Conservation (phyloP, 2,888 invertebrate genomes). For the Drosophila lacicola region DNA sequence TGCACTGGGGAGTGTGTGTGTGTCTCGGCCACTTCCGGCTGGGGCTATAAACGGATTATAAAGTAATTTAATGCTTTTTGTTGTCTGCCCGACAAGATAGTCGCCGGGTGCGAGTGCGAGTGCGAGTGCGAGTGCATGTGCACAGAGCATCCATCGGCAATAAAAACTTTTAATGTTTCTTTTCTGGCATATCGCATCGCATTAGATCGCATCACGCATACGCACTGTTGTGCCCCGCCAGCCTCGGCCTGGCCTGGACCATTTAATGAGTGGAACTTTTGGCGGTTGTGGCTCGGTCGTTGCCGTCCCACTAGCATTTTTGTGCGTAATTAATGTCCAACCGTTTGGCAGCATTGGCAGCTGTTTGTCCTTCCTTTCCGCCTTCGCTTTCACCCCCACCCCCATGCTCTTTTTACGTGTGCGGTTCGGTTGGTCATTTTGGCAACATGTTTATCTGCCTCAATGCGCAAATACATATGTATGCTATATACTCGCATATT, state of each 20-base stretch:
- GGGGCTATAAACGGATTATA: conserved; percentile 80
- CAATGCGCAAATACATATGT: conserved; percentile 53
- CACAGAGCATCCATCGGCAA: conserved; percentile 43
- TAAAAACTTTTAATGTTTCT: conserved; percentile 77
- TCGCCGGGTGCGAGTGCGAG: conserved; percentile 14
- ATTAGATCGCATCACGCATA: conserved; percentile 69
- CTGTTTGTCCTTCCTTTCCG: conserved; percentile 31
- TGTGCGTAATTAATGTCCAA: conserved; percentile 64
- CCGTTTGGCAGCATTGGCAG: conserved; percentile 50
- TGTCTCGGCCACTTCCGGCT: conserved; percentile 74
- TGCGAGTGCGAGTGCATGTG: neutral
- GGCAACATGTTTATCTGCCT: conserved; percentile 75
- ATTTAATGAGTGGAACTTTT: conserved; percentile 64
- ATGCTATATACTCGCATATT: conserved; percentile 39
- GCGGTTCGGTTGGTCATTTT: conserved; percentile 48
- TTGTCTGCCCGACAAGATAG: conserved; percentile 58
- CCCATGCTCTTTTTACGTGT: no score
- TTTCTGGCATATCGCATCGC: conserved; percentile 55
- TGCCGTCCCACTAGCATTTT: conserved; percentile 29
- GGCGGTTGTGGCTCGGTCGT: conserved; percentile 15
- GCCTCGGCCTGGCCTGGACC: conserved; percentile 8
- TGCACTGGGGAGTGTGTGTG: conserved; percentile 9
- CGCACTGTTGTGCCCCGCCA: conserved; percentile 51
- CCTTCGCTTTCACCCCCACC: no score
- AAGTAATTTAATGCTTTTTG: conserved; percentile 82